Evolutionary conservation across 2,113 vertebrate species (phyloP), one percentile per base, ranked within the genome.

Genomic region (Falcunculus frontatus): DNA sequence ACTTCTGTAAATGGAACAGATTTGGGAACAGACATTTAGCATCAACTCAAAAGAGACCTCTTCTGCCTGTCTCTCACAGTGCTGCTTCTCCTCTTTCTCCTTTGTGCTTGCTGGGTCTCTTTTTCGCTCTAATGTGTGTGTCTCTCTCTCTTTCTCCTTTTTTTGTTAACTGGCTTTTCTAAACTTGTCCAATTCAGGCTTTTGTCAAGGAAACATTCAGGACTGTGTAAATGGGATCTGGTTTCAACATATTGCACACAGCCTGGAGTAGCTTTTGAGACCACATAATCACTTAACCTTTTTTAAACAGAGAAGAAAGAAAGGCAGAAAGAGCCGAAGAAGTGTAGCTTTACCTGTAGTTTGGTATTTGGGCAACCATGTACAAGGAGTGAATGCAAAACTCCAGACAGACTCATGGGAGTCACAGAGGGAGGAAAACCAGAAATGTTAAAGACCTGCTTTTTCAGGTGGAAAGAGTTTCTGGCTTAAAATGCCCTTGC

Each of bases 151-250:
- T 87, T 11, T 63, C 52, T 37, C 5, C 29, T 39, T 63, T 87
- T 87, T 90, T 70, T 92, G 64, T 86, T 83, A 84, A 64, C 60
- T 91, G 75, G 62, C 64, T 93, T 95, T 96, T 96, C 86, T 93
- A 77, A 96, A 95, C 87, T 75, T 95, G 80, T 57, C 86, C 76
- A 87, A 27, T 92, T 96, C 90, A 87, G 62, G 56, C 96, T 91
- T 96, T 97, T 95, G 92, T 93, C 67, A 91, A 82, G 86, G 89
- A 92, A 84, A 87, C 84, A 92, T 87, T 96, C 86, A 79, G 77
- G 46, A 17, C 80, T 94, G 42, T 90, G 65, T 96, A 94, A 96
- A 94, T 81, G 92, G 87, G 90, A 86, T 96, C 95, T 86, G 83
- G 68, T 96, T 97, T 95, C 95, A 96, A 53, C 74, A 35, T 91